A percentile compares a stretch with the other conserved stretches of the same genome.
Conservation (phyloP, 2,888 invertebrate species). For the Hipparchia semele region DNA sequence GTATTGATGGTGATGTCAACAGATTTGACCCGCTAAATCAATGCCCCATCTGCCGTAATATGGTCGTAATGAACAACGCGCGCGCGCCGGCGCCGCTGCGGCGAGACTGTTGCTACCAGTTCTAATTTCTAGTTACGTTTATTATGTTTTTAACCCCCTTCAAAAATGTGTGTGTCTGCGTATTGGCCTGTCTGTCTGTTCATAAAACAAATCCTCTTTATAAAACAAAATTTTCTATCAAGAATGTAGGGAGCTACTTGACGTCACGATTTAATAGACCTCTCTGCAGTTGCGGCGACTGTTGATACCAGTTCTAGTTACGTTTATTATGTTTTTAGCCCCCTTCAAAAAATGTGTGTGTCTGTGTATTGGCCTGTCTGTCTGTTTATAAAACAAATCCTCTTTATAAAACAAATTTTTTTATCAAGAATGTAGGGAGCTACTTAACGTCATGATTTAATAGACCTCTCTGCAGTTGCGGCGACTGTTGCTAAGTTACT, state of each 20-base stretch:
- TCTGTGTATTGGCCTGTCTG: background rate
- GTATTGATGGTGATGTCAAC: constrained; percentile 76
- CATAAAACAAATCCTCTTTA: too few species aligned
- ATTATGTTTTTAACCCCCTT: background rate
- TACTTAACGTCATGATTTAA: too few species aligned
- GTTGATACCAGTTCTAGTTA: background rate
- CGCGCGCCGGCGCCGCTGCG: constrained; percentile 43
- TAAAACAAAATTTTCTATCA: too few species aligned
- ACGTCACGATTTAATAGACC: too few species aligned
- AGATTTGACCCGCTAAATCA: constrained; percentile 76
- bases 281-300: constrained; percentile 34
- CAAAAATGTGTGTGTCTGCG: too few species aligned
- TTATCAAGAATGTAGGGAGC: too few species aligned
- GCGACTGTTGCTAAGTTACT: constrained; percentile 20
- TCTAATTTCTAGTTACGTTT: background rate
- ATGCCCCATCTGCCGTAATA: constrained; percentile 67
- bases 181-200: background rate
- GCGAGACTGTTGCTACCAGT: constrained; percentile 23
- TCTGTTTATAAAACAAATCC: too few species aligned
- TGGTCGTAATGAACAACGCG: constrained; percentile 28
- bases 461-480: constrained; percentile 28
- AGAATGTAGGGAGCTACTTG: too few species aligned
- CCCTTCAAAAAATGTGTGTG: too few species aligned
- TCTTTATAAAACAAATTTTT: too few species aligned
- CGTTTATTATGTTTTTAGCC: background rate